Evolutionary conservation across 2,888 invertebrate species (phyloP).

Genomic region (Corbicula japonica): DNA sequence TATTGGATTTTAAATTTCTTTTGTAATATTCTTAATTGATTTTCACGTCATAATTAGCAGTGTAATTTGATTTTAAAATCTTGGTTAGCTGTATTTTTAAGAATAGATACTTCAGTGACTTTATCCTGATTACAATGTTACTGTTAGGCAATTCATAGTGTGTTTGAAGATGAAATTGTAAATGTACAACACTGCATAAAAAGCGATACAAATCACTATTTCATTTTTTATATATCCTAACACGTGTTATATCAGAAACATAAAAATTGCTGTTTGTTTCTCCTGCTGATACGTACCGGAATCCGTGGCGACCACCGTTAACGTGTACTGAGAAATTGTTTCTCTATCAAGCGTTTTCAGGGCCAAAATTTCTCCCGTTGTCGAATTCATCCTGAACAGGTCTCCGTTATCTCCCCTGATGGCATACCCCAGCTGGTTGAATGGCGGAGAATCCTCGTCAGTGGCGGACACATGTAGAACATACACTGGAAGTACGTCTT

Average conservation of each 20-base stretch:
- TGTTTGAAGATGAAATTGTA: too few species aligned
- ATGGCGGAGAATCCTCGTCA: conserved; percentile 96
- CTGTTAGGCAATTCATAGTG: too few species aligned
- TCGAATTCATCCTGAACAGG: conserved; percentile 90
- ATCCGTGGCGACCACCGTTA: conserved; percentile 95
- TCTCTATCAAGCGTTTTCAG: conserved; percentile 93
- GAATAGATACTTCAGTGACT: too few species aligned
- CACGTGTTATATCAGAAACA: conserved; percentile 5
- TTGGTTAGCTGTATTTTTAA: too few species aligned
- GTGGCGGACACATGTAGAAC: conserved; percentile 92
- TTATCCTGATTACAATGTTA: too few species aligned
- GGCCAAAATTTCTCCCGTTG: conserved; percentile 89
- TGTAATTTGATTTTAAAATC: too few species aligned
- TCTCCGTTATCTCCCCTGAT: conserved; percentile 95
- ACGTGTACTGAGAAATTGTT: conserved; percentile 92
- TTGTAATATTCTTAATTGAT: too few species aligned
- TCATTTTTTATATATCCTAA: too few species aligned
- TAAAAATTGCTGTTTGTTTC: neutral
- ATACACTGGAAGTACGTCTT: conserved; percentile 88
- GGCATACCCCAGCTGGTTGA: conserved; percentile 96
- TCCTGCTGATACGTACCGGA: conserved; percentile 88
- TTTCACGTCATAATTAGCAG: too few species aligned
- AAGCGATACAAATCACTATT: too few species aligned
- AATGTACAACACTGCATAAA: too few species aligned
- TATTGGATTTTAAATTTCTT: too few species aligned